Evolutionary conservation across 2,888 invertebrate genomes (phyloP), one percentile per base, ranked within the genome.

Genomic region (Drosophila parthenogenetica): DNA sequence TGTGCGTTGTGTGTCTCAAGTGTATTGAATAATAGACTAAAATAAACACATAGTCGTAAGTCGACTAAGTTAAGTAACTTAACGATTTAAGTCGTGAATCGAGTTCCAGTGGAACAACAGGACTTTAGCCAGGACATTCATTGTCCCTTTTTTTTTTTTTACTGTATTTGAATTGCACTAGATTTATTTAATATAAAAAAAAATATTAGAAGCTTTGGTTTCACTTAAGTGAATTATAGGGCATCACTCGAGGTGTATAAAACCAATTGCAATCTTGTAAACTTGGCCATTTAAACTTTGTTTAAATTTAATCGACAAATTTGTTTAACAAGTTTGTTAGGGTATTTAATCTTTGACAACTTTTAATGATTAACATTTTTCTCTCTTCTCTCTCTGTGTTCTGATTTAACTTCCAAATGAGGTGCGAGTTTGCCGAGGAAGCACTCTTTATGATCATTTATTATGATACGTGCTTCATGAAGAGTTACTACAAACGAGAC

Each of bases 381-480:
- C 29, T 8, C 29, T 43, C 25, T 61, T 72, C 37, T 11, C 35
- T 25, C 53, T 19, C 39, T 43, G 29, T 37, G 35, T 54, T 46
- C 54, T 37, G 68, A 66, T 69, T 74, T 74, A 55, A 62, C 63
- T 70, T 74, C 58, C 74, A 79, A 81, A 77, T 81, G 74, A 77
- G 74, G 73, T 73, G 22, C 58, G 16, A 49, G 39, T 60, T 65
- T 43, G 22, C n/a, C 17, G 48, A 19, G 32, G 71, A 40, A 29
- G 50, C 25, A 46, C 19, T 53, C 58, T 65, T 76, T 61, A 68
- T 68, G 63, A 55, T 69, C 42, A 69, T 65, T 78, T 69, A 68
- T 69, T 43, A 57, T 60, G 64, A 73, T 71, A 77, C 72, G 70
- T 68, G 71, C 60, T 7, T 50, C 51, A 49, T 51, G 61, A 60